Conservation (phyloP, 2,113 vertebrate species). For the Poecile atricapillus region DNA sequence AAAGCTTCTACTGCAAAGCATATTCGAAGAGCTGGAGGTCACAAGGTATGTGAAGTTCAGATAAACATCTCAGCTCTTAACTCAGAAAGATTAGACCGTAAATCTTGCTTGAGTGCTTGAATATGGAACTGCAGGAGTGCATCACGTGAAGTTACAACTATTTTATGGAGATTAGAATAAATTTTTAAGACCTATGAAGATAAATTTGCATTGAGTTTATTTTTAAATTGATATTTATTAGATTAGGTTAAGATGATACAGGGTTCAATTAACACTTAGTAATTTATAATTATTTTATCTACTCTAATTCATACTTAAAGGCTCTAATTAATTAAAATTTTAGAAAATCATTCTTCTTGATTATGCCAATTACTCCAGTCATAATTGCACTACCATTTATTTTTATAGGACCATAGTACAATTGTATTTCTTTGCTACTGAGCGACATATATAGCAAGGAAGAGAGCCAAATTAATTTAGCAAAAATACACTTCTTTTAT, state of each 20-base stretch:
- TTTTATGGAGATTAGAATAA: not conserved
- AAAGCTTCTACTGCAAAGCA: not conserved
- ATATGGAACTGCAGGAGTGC: not conserved
- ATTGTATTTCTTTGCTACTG: not conserved
- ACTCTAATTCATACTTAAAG: not conserved
- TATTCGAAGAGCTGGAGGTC: not conserved
- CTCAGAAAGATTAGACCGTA: not conserved
- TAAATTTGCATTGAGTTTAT: not conserved
- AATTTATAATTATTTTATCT: not conserved
- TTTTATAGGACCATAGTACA: not conserved
- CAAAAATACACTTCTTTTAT: not conserved
- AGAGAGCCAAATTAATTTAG: not conserved
- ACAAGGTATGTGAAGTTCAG: not conserved
- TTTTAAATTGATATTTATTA: not conserved
- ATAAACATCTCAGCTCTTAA: not conserved
- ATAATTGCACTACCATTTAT: not conserved
- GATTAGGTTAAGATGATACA: not conserved
- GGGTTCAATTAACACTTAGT: not conserved
- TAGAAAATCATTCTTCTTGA: not conserved
- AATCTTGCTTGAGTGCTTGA: not conserved
- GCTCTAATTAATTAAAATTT: not conserved
- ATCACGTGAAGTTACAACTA: not conserved
- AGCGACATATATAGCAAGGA: not conserved
- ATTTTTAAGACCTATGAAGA: not conserved
- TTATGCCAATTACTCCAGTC: not conserved